Evolutionary conservation across 2,113 vertebrate genomes (phyloP), one percentile per base, ranked within the genome.

Genomic region (Lamprologus callipterus): DNA sequence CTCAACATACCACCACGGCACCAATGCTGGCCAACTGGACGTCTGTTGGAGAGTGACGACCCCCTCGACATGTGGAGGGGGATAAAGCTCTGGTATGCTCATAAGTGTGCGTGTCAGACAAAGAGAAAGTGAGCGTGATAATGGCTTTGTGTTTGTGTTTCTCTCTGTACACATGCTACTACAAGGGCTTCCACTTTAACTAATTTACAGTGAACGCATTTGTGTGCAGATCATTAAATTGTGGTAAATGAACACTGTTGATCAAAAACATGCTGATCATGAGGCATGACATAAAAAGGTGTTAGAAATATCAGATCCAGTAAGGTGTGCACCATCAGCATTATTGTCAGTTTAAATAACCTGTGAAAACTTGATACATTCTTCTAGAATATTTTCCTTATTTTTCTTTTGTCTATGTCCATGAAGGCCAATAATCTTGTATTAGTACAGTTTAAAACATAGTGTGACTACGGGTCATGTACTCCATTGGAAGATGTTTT

Each of bases 1-100:
- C 94, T 94, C 82, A 5, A 93, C 93, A 94, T 95, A 89, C 94
- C 92, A 89, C 78, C 37, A 23, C 84, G 86, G 92, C 91, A 91
- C 91, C 85, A 49, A 14, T 84, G 80, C 88, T n/a, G 75, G 83
- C 21, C 23, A 26, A 75, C 88, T 31, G 88, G 81, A 86, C 70
- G 91, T 82, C 91, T 90, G 91, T 75, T 28, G 65, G 89, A 21
- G 82, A 80, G 75, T 33, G 73, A 83, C 21, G 14, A 51, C 81
- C 80, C 81, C 81, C 31, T 81, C 73, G 26, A 80, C 68, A 51
- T 63, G 78, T 75, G 47, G 37, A 45, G 54, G 21, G 80, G 63
- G 60, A 87, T 90, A 54, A 88, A 83, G 81, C 54, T 4, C 51
- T 33, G 88, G 90, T 65, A 88, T 90, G 88, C 58, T 82, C 9